These are phyloP conservation scores for Hermatobates lingyangjiaoensis DNA, from an alignment of 1,140 invertebrate genomes.

Conservation along the genomic window DNA sequence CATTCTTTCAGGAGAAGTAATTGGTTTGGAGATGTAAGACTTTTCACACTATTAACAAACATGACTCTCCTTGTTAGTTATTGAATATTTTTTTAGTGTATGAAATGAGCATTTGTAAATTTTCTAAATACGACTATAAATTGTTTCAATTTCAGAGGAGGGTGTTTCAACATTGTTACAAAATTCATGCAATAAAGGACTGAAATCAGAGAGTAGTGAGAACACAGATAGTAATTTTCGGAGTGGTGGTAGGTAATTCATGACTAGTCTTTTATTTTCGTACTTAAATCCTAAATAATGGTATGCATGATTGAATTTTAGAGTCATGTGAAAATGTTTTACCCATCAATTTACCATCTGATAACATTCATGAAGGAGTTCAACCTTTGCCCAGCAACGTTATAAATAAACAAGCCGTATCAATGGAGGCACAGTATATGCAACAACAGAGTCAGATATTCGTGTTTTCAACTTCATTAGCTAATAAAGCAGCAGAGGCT, in stretches of 20 bases:
- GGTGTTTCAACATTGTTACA: conserved; percentile 1
- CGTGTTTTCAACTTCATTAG: conserved; percentile 85
- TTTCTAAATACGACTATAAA: too few relatives aligned
- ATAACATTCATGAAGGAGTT: conserved; percentile 13
- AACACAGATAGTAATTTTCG: conserved; percentile 7
- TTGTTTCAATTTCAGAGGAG: conserved; percentile 1
- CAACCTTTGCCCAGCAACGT: conserved; percentile 58
- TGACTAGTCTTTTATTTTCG: not conserved
- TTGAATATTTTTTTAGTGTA: too few relatives aligned
- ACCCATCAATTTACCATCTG: conserved; percentile 6
- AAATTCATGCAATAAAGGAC: conserved; percentile 3
- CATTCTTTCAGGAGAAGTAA: too few relatives aligned
- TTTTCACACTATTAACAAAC: too few relatives aligned
- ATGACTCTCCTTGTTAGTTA: too few relatives aligned
- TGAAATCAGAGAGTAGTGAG: conserved; percentile 8
- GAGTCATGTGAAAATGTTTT: conserved; percentile 12
- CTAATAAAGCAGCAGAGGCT: conserved; percentile 85
- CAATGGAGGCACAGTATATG: conserved; percentile 64
- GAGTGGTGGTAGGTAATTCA: conserved; percentile 4
- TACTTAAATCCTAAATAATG: not conserved
- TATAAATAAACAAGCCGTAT: conserved; percentile 57
- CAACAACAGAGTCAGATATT: conserved; percentile 96
- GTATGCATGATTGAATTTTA: not conserved
- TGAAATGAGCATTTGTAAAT: too few relatives aligned
- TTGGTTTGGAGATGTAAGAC: too few relatives aligned